phyloP scores from a whole-genome alignment of 2,113 vertebrate species.

The Girardinichthys multiradiatus region DNA sequence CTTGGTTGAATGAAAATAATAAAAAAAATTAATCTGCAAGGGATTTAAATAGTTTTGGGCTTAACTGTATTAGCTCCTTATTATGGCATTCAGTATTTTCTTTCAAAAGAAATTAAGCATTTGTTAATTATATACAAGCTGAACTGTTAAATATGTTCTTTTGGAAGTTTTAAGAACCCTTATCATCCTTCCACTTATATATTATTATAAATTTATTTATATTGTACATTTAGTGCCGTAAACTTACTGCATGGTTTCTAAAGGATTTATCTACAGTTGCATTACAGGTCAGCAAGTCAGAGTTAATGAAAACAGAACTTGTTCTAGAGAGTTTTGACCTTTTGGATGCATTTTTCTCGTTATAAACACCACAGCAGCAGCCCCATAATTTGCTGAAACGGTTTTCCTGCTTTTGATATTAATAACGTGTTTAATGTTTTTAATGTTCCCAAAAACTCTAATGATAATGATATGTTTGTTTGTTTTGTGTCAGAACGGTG shows the following conservation, averaged over 20 bases:
- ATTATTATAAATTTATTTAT: neutral
- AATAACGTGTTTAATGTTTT: neutral
- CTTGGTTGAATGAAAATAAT: too few relatives aligned
- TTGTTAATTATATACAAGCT: neutral
- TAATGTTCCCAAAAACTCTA: neutral
- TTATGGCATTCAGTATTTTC: neutral
- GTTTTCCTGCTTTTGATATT: neutral
- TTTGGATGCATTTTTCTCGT: neutral
- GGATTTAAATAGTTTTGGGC: too few relatives aligned
- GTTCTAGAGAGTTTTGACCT: neutral
- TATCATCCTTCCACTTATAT: neutral
- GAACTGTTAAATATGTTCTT: neutral
- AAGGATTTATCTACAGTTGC: neutral
- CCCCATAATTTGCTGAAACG: neutral
- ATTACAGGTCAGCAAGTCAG: neutral
- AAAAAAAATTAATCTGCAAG: too few relatives aligned
- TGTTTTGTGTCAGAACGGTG: conserved; percentile 86
- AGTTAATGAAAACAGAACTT: neutral
- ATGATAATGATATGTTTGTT: conserved; percentile 8
- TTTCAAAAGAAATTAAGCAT: neutral
- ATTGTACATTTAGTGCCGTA: neutral
- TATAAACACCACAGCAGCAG: neutral
- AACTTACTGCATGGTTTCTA: neutral
- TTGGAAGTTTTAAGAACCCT: neutral
- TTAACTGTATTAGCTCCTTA: too few relatives aligned